Base-by-base conservation (phyloP, 1,140 invertebrate genomes). In the Drosophila erecta region DNA sequence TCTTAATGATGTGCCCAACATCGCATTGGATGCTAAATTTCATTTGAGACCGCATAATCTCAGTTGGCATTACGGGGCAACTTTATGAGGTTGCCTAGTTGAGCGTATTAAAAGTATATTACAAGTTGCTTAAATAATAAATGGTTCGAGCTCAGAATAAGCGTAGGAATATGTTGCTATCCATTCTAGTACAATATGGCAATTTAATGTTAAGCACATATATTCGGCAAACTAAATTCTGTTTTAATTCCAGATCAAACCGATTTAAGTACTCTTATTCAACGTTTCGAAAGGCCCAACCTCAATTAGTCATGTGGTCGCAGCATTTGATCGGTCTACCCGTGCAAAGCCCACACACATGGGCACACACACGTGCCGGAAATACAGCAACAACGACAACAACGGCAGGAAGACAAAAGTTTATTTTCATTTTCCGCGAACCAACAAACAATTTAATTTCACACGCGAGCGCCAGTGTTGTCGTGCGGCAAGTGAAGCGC, bases 361-460 rank as follows among this genome's bases (percentile, higher is more conserved):
- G 2, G 35, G n/a, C 53, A 43, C 51, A 56, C 46, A 30, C 69
- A 71, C 20, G 14, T 20, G 20, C 37, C n/a, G 14, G 20, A 53
- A 43, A 22, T n/a, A 40, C 14, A 30, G n/a, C 27, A 69, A 37
- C 20, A 50, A 47, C 38, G 49, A 17, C 24, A 46, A 11, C 50
- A 54, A 20, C 20, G 44, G 33, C 24, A 47, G 37, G 30, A 67
- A 61, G 67, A 59, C 50, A 69, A 62, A 74, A 84, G 58, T 86
- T 79, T 87, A 76, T 89, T 87, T 87, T 89, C 84, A 87, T 89
- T 87, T 83, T 87, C 66, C 67, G 83, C 84, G 84, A 79, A 73
- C 62, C 83, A 87, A 89, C 84, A 87, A 87, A 87, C 83, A 87
- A 87, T 87, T 87, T 87, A 87, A 89, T 87, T 87, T 87, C 79